These are phyloP conservation scores for Adrianichthys oophorus DNA, from an alignment of 2,797 vertebrate genomes.

Conservation along the genomic window DNA sequence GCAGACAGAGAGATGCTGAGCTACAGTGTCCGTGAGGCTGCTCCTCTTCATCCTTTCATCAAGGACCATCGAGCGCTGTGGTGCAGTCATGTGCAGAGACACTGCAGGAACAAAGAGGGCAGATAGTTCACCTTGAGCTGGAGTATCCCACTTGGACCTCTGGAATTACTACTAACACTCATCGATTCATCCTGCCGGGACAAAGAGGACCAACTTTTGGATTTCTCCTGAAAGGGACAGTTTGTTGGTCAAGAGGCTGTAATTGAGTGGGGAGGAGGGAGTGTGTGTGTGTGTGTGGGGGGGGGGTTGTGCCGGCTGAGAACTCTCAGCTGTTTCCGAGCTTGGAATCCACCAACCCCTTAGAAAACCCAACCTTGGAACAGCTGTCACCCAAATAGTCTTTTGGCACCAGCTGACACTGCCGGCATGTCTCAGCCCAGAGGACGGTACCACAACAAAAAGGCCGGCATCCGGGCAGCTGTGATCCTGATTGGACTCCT, in stretches of 20 bases:
- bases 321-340: slow-evolving; percentile 21
- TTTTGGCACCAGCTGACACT: slow-evolving; percentile 49
- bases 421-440: slow-evolving; percentile 80
- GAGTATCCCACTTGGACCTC: slow-evolving; percentile 48
- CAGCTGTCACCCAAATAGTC: slow-evolving; percentile 54
- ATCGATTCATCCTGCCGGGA: slow-evolving; percentile 14
- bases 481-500: slow-evolving; percentile 95
- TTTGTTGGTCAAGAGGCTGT: slow-evolving; percentile 1
- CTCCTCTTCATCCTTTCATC: slow-evolving; percentile 39
- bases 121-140: slow-evolving; percentile 70
- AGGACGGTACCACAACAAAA: slow-evolving; percentile 83
- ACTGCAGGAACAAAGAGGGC: slow-evolving; percentile 45
- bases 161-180: slow-evolving; percentile 49
- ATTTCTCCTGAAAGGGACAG: slow-evolving; percentile 18
- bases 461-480: slow-evolving; percentile 91
- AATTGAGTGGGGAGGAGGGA: too few relatives aligned
- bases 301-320: slow-evolving; percentile 9
- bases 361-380: slow-evolving; percentile 61
- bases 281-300: too few relatives aligned
- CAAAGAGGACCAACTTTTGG: slow-evolving; percentile 31
- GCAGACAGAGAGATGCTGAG: slow-evolving; percentile 60
- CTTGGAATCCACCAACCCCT: slow-evolving; percentile 61
- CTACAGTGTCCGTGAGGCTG: slow-evolving; percentile 43
- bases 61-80: slow-evolving; percentile 26
- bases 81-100: slow-evolving; percentile 37